Base-by-base conservation (phyloP, 2,113 vertebrate genomes). In the Verasper variegatus region DNA sequence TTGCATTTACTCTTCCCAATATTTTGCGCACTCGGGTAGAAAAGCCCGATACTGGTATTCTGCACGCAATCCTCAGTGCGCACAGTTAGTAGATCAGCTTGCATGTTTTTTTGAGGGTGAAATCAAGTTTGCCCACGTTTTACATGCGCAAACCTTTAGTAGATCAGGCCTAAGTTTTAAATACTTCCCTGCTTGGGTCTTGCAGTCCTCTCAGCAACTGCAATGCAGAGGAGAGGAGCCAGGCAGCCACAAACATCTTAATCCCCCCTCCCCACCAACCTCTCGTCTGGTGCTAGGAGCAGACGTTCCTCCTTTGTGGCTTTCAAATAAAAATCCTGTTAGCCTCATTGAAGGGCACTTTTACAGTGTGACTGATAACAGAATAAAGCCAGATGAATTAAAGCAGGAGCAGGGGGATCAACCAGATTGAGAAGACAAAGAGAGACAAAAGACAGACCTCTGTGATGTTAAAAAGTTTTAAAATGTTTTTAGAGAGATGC, bases 191-290 rank as follows among this genome's bases (percentile, higher is more conserved):
- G 75, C 65, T 70, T 76, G 57, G 60, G 55, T 74, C 67, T 71
- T 83, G 63, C 71, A 85, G 74, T 83, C 21, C 52, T 78, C 65
- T 70, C 68, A 69, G 76, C 27, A 80, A 80, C 89, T 84, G 87
- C 89, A 89, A 71, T 91, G 87, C 87, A 86, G 89, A 76, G 57
- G 13, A 14, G 61, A 31, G 31, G 31, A 31, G 31, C 31, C 31
- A 73, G 57, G 37, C 80, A 68, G 51, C 70, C 69, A 35, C 73
- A 74, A 27, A 23, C 35, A 51, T 15, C 76, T 37, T 37, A 13
- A 40, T 0, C 56, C 69, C 24, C 6, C 26, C 9, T 14, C 52
- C 26, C 52, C 58, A 40, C 66, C 70, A 60, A 55, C 49, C 74
- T 54, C 63, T 64, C 40, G 9, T 81, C 83, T 81, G 71, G 37